phyloP scores from a whole-genome alignment of 2,797 vertebrate species.

The Notoglanidium macrostoma region DNA sequence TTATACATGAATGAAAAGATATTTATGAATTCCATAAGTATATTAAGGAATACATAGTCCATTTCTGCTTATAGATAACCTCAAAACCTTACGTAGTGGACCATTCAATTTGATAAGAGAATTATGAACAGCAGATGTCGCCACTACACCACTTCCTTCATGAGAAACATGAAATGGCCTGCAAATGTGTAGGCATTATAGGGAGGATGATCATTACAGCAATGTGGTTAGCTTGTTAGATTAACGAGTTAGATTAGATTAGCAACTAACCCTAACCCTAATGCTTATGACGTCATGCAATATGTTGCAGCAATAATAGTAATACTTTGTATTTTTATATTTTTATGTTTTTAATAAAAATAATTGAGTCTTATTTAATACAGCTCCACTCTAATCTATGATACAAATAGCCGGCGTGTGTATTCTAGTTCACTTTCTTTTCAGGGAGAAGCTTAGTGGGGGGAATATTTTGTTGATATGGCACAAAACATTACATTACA shows the following conservation, averaged over 20 bases:
- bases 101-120: not conserved
- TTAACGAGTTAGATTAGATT: too few species aligned
- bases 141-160: not conserved
- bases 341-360: too few species aligned
- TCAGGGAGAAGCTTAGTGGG: not conserved
- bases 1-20: too few species aligned
- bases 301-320: not conserved
- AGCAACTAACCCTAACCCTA: not conserved
- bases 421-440: not conserved
- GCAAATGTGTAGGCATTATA: not conserved
- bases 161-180: not conserved
- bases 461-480: not conserved
- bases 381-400: not conserved
- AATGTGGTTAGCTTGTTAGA: not conserved
- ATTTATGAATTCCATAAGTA: too few species aligned
- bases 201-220: not conserved
- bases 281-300: not conserved
- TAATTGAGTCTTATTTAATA: not conserved
- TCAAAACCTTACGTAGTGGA: too few species aligned
- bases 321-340: too few species aligned
- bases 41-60: too few species aligned
- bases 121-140: constrained; percentile 19
- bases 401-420: not conserved
- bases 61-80: too few species aligned
- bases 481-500: not conserved